Evolutionary conservation across 2,888 invertebrate species (phyloP), one percentile per base, ranked within the genome.

Genomic region (Tenthredo mesomela): DNA sequence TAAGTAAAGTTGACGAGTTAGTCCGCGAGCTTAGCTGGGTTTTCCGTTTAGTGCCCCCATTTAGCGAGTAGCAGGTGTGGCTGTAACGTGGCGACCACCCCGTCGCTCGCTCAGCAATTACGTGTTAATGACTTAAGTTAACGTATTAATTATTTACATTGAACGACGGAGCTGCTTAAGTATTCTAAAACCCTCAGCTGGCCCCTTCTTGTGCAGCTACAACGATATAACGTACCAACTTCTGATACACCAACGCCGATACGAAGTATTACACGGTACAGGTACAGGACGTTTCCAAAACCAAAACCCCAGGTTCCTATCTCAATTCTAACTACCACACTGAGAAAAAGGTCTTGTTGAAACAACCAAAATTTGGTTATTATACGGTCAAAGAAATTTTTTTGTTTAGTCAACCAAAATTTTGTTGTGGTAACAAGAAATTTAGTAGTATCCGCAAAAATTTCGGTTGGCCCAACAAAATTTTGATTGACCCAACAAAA

Each of bases 91-190:
- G 61, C 54, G 65, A 65, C 50, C 25, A 54, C 54, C 77, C 15
- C 80, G 37, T 83, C 82, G 54, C 83, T 85, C 85, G 65, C 84
- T 85, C 77, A 78, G 86, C 82, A 88, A 88, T 87, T 87, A 89
- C 82, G 83, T 82, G 86, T 86, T 89, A 88, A 89, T 86, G 87
- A 85, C 85, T 86, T 85, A 82, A 85, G 86, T 86, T 87, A 87
- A 82, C 85, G 85, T 89, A 80, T 84, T 80, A 84, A 87, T 89
- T 90, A 89, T 89, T 89, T 87, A 89, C 86, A 86, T 84, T 70
- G 73, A 86, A 84, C 80, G 85, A 43, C 50, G 84, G 71, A n/a
- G 80, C 84, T 82, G 84, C 29, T 82, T 82, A 70, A 47, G 70
- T 37, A 84, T 84, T 84, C 77, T 71, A 50, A 70, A 50, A 71